Evolutionary conservation across 1,140 invertebrate species (phyloP).

Genomic region (Lineus longissimus): DNA sequence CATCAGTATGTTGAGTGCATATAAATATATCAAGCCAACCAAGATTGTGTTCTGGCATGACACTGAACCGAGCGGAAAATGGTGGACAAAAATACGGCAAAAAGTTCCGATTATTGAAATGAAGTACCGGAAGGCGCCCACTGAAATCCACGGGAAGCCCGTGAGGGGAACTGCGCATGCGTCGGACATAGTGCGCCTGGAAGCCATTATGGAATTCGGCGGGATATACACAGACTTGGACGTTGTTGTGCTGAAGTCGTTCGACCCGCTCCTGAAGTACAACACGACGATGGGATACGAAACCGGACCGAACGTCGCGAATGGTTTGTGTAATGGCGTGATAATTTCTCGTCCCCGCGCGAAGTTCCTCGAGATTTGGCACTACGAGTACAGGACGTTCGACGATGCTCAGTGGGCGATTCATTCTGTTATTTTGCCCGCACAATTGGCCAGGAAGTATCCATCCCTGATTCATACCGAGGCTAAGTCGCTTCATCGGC

Average conservation of each 20-base stretch:
- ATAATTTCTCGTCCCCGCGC: slow-evolving; percentile 2
- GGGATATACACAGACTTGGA: slow-evolving; percentile 33
- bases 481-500: slow-evolving; percentile 17
- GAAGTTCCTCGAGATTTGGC: slow-evolving; percentile 6
- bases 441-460: slow-evolving; percentile 13
- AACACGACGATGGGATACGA: slow-evolving; percentile 21
- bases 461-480: slow-evolving; percentile 21
- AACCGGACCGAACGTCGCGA: slow-evolving; percentile 7
- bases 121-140: slow-evolving; percentile 14
- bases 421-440: slow-evolving; percentile 1
- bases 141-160: slow-evolving; percentile 8
- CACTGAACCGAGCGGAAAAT: neutral
- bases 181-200: slow-evolving; percentile 22
- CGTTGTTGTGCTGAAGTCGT: slow-evolving; percentile 22
- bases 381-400: neutral
- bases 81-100: neutral
- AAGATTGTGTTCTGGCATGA: neutral
- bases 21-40: neutral
- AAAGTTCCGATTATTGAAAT: neutral
- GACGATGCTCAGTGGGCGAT: neutral
- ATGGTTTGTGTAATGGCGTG: slow-evolving; percentile 3
- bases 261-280: slow-evolving; percentile 19
- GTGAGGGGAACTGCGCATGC: slow-evolving; percentile 17
- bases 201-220: slow-evolving; percentile 24
- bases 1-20: slow-evolving; percentile 1